phyloP scores from a whole-genome alignment of 2,888 invertebrate species.

The Macrosiphum euphorbiae region DNA sequence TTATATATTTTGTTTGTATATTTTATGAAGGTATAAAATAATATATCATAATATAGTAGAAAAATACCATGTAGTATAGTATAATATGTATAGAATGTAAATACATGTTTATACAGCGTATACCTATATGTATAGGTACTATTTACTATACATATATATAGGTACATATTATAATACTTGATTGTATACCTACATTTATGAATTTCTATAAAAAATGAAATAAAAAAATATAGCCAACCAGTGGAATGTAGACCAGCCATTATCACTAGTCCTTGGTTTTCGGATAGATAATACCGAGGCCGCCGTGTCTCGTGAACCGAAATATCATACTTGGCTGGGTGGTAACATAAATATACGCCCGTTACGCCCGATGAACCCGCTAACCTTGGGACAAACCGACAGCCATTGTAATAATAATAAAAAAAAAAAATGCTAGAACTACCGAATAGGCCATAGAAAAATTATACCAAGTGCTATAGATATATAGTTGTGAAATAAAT shows the following conservation, averaged over 20 bases:
- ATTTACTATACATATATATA: not conserved
- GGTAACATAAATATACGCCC: constrained; percentile 54
- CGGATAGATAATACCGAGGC: constrained; percentile 64
- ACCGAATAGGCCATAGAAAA: constrained; percentile 44
- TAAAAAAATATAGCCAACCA: constrained; percentile 33
- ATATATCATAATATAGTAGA: not conserved
- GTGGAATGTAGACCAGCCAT: constrained; percentile 61
- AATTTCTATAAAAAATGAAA: constrained; percentile 12
- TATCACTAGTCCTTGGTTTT: constrained; percentile 64
- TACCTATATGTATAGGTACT: not conserved
- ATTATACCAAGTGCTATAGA: constrained; percentile 33
- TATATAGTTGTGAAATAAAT: constrained; percentile 43
- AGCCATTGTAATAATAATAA: constrained; percentile 60
- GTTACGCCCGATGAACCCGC: constrained; percentile 63
- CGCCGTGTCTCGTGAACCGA: constrained; percentile 63
- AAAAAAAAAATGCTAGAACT: constrained; percentile 40
- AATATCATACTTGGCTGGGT: constrained; percentile 63
- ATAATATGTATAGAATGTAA: not conserved
- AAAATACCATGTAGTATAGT: not conserved
- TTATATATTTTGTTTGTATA: not conserved
- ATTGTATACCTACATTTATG: not conserved
- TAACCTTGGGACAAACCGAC: constrained; percentile 63
- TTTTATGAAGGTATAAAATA: not conserved
- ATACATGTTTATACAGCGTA: not conserved
- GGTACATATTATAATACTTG: not conserved